Conservation (phyloP, 2,113 vertebrate species). For the Illadopsis cleaveri region DNA sequence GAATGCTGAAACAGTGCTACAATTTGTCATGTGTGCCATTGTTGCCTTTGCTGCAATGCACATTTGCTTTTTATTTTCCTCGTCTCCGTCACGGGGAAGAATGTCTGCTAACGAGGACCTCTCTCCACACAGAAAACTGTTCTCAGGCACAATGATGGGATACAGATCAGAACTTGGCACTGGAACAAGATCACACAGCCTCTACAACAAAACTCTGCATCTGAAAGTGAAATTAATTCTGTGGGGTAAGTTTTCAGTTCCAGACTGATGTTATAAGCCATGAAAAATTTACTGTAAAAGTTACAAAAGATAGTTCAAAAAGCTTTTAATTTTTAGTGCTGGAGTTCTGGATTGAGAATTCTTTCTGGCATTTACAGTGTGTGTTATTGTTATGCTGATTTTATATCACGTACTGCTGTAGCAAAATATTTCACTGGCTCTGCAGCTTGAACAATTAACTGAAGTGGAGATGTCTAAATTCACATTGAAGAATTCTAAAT, state of each 20-base stretch:
- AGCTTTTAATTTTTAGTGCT: background rate
- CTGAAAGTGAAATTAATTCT: background rate
- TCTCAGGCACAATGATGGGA: background rate
- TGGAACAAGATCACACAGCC: background rate
- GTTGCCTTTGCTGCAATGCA: background rate
- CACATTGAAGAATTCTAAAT: background rate
- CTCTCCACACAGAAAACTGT: background rate
- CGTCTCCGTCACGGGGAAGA: background rate
- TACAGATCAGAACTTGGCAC: background rate
- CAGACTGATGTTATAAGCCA: background rate
- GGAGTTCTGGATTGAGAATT: background rate
- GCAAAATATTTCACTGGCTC: background rate
- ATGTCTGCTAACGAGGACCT: background rate
- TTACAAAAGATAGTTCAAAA: background rate
- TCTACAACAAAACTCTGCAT: background rate
- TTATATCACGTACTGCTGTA: background rate
- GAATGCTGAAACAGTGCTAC: background rate
- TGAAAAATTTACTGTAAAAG: background rate
- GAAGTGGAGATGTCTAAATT: background rate
- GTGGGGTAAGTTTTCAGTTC: background rate
- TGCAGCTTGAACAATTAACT: background rate
- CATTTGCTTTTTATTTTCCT: background rate
- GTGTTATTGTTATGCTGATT: background rate
- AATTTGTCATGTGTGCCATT: background rate
- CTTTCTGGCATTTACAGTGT: background rate